Base-by-base conservation (phyloP, 2,888 invertebrate species). In the Pachymerium ferrugineum region DNA sequence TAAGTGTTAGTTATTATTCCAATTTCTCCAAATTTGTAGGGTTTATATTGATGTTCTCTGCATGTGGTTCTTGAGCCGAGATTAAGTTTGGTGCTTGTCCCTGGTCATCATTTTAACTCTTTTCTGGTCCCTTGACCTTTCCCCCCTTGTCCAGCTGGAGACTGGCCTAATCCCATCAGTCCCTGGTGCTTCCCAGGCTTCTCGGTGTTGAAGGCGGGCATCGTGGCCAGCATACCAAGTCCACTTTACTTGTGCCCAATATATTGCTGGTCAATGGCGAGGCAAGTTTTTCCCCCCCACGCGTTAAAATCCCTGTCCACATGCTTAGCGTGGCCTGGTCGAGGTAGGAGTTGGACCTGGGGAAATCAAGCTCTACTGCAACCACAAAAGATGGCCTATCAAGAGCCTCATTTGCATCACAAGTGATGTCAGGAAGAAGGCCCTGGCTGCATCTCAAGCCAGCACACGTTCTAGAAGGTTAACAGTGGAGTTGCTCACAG, bases 391-490 rank as follows among this genome's bases (percentile, higher is more conserved):
- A 38, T 71, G 35, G 71, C 35, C 71, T 35, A 38, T 30, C 69
- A 69, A 33, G 69, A 30, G 33, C 31, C 71, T 71, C 71, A 71
- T 71, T 71, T 71, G 71, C 71, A 71, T 71, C 71, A 71, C 71
- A 71, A 71, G 38, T 38, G 71, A 33, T 69, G 30, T 69, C 69
- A 30, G 31, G 33, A 69, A 69, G 30, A 69, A 62, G 62, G 62
- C 62, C 69, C 69, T 33, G 30, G 30, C 33, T 69, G 69, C 69
- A 69, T 69, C 69, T 69, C 69, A 69, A 33, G 69, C 69, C 33
- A 69, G 69, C 30, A 30, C 69, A 69, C 31, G 69, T 33, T 33
- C 62, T 62, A 22, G 62, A 62, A 62, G 62, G 62, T 62, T 62
- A 62, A 62, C 62, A 62, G 62, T 62, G 62, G n/a, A n/a, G n/a